These are phyloP conservation scores for Tringa solitaria DNA, from an alignment of 2,113 vertebrate genomes.

Conservation along the genomic window DNA sequence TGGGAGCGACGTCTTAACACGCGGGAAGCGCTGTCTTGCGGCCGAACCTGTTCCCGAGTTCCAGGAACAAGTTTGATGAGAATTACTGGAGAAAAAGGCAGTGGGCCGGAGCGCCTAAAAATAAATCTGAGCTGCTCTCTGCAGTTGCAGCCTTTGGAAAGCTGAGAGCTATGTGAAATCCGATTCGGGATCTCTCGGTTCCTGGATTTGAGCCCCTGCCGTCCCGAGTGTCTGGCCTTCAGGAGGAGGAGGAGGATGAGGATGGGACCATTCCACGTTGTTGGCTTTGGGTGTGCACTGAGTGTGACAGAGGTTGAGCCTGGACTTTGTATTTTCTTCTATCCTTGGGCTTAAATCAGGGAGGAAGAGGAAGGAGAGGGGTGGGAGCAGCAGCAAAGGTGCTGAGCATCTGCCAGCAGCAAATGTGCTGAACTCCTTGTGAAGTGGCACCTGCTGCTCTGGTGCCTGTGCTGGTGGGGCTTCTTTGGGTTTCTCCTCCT, in stretches of 20 bases:
- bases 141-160: not conserved
- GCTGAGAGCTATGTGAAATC: constrained; percentile 1
- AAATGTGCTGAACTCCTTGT: not conserved
- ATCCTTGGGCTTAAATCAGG: not conserved
- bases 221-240: rapidly evolving
- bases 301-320: not conserved
- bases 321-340: not conserved
- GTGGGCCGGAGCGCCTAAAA: not conserved
- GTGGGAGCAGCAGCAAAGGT: not conserved
- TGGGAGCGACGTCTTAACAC: not conserved
- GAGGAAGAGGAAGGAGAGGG: not conserved
- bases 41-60: constrained; percentile 10
- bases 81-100: constrained; percentile 16
- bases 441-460: not conserved
- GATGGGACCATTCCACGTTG: rapidly evolving
- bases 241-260: not conserved
- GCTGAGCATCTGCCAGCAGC: not conserved
- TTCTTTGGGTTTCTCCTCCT: not conserved
- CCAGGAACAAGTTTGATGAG: constrained; percentile 37
- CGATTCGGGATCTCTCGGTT: not conserved
- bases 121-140: constrained; percentile 29
- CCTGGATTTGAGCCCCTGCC: not conserved
- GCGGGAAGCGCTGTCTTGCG: not conserved
- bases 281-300: not conserved
- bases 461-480: not conserved